Evolutionary conservation across 2,797 vertebrate species (phyloP).

Genomic region (Chlorospingus semifuscus): DNA sequence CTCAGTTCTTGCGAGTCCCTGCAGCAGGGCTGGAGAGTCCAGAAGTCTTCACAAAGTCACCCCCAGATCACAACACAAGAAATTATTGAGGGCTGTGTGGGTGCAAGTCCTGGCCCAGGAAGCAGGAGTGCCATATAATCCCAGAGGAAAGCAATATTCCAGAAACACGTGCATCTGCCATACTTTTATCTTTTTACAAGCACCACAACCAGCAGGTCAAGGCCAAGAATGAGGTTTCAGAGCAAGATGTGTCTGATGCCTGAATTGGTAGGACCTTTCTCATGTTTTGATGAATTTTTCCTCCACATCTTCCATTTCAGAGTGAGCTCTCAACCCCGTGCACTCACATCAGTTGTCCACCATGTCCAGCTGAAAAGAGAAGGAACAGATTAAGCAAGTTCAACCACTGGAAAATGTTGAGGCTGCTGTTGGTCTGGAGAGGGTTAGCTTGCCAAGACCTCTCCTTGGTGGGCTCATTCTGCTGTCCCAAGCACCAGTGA

Average conservation of each 20-base stretch:
- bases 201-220: background rate
- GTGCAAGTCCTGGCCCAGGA: rapidly evolving
- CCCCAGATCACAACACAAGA: background rate
- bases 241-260: background rate
- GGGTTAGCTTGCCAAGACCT: background rate
- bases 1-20: background rate
- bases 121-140: background rate
- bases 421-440: background rate
- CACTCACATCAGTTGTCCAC: background rate
- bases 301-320: background rate
- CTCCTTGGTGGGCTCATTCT: background rate
- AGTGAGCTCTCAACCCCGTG: background rate
- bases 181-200: background rate
- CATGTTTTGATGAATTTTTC: background rate
- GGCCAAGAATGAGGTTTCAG: background rate
- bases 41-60: background rate
- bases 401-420: background rate
- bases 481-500: background rate
- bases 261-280: background rate
- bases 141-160: background rate
- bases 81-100: background rate
- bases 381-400: background rate
- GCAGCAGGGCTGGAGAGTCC: background rate
- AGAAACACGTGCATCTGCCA: background rate
- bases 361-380: background rate